These are phyloP conservation scores for Ceraclea dissimilis DNA, from an alignment of 2,888 invertebrate genomes.

Conservation along the genomic window DNA sequence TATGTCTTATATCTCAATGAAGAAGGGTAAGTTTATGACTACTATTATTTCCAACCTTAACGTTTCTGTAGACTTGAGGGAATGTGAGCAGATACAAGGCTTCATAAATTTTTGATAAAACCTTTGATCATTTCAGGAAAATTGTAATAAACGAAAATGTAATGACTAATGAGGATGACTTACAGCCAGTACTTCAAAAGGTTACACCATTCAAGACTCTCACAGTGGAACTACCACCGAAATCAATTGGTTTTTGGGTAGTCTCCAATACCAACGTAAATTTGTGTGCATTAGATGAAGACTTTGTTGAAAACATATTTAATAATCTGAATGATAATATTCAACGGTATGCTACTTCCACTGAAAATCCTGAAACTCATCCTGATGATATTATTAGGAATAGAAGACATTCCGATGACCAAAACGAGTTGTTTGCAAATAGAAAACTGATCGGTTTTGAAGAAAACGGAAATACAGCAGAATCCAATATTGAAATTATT, in stretches of 20 bases:
- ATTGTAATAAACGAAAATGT: slow-evolving; percentile 57
- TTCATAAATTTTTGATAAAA: too few species aligned
- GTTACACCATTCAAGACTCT: slow-evolving; percentile 48
- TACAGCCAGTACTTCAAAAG: slow-evolving; percentile 47
- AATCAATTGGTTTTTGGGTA: slow-evolving; percentile 69
- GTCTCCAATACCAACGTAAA: slow-evolving; percentile 57
- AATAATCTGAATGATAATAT: slow-evolving; percentile 3
- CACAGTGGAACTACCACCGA: slow-evolving; percentile 53
- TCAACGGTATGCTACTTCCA: neutral
- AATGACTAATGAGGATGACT: slow-evolving; percentile 50
- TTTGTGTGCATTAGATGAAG: slow-evolving; percentile 41
- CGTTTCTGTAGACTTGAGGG: too few species aligned
- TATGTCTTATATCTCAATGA: slow-evolving; percentile 44
- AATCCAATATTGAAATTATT: neutral
- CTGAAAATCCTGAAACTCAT: neutral
- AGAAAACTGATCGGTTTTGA: too few species aligned
- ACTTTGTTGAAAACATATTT: slow-evolving; percentile 11
- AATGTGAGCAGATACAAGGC: too few species aligned
- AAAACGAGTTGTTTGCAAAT: too few species aligned
- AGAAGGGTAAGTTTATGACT: slow-evolving; percentile 34
- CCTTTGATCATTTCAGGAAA: slow-evolving; percentile 49
- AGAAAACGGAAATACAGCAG: too few species aligned
- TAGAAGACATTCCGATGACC: neutral
- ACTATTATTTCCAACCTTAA: neutral
- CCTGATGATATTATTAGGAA: neutral